A percentile compares a stretch with the other conserved stretches of the same genome.
These are phyloP conservation scores for Beroe ovata DNA, from an alignment of 37 sponge, comb jelly and placozoan genomes.

Conservation along the genomic window DNA sequence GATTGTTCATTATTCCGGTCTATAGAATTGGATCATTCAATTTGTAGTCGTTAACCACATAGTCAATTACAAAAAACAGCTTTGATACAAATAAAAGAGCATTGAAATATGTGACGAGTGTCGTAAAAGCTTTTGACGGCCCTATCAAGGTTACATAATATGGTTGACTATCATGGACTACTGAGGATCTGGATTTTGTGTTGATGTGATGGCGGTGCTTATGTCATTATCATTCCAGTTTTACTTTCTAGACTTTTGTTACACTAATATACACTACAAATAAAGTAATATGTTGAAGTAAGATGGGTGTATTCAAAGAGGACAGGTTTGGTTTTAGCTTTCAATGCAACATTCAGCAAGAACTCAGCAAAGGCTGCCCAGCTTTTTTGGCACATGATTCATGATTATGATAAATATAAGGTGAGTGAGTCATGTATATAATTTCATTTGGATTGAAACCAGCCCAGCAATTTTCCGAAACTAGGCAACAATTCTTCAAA, in stretches of 20 bases:
- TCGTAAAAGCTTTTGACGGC: neutral
- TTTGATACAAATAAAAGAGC: slow-evolving; percentile 57
- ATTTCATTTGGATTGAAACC: slow-evolving; percentile 21
- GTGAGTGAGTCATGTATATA: neutral
- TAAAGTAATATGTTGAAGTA: too few relatives aligned
- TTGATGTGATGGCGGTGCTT: neutral
- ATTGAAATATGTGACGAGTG: neutral
- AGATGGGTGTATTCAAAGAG: too few relatives aligned
- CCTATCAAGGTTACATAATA: neutral
- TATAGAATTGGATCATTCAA: neutral
- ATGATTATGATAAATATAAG: neutral
- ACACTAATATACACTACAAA: too few relatives aligned
- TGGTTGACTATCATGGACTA: neutral
- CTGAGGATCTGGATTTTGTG: neutral
- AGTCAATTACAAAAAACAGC: slow-evolving; percentile 56
- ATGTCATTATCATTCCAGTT: neutral
- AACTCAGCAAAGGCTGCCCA: slow-evolving; percentile 63
- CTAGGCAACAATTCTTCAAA: slow-evolving; percentile 65
- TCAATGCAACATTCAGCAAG: slow-evolving; percentile 39
- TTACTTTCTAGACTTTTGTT: too few relatives aligned
- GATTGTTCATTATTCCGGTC: neutral
- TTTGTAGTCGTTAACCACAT: slow-evolving; percentile 15
- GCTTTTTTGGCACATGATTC: slow-evolving; percentile 3
- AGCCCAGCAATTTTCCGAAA: slow-evolving; percentile 63
- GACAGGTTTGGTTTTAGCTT: neutral